A percentile compares a stretch with the other conserved stretches of the same genome.
These are phyloP conservation scores for Coilia nasus DNA, from an alignment of 2,797 vertebrate species.

Conservation along the genomic window DNA sequence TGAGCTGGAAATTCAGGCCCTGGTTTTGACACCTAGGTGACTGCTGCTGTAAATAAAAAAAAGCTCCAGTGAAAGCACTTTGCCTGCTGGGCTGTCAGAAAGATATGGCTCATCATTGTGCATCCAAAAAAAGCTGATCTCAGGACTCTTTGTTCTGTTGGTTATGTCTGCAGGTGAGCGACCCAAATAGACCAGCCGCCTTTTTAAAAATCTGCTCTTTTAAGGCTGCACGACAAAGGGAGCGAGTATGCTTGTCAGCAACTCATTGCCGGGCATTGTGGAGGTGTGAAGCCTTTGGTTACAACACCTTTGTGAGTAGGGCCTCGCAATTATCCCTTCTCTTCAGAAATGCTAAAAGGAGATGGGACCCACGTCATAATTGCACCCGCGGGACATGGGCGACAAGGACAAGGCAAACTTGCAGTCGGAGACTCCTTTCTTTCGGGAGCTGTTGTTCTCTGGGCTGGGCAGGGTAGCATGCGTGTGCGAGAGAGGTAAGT, in stretches of 20 bases:
- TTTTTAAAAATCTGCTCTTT: conserved; percentile 66
- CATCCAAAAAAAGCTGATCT: background rate
- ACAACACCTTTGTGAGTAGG: conserved; percentile 76
- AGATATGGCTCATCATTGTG: background rate
- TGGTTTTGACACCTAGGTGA: background rate
- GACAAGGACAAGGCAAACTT: conserved; percentile 7
- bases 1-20: background rate
- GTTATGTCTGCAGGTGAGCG: conserved; percentile 43
- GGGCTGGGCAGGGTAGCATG: background rate
- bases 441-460: conserved; percentile 2
- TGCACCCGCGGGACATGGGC: conserved; percentile 27
- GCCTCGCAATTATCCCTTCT: conserved; percentile 66
- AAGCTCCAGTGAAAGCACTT: background rate
- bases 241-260: conserved; percentile 70
- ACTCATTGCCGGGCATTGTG: conserved; percentile 72
- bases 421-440: background rate
- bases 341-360: conserved; percentile 71
- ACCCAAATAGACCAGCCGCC: conserved; percentile 59
- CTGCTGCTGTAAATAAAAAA: background rate
- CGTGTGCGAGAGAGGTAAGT: background rate
- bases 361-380: conserved; percentile 67
- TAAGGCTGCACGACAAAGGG: conserved; percentile 78
- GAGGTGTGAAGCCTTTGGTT: conserved; percentile 81
- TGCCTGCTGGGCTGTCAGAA: background rate
- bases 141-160: background rate